Base-by-base conservation (phyloP, 2,888 invertebrate genomes). In the Melieria omissa region DNA sequence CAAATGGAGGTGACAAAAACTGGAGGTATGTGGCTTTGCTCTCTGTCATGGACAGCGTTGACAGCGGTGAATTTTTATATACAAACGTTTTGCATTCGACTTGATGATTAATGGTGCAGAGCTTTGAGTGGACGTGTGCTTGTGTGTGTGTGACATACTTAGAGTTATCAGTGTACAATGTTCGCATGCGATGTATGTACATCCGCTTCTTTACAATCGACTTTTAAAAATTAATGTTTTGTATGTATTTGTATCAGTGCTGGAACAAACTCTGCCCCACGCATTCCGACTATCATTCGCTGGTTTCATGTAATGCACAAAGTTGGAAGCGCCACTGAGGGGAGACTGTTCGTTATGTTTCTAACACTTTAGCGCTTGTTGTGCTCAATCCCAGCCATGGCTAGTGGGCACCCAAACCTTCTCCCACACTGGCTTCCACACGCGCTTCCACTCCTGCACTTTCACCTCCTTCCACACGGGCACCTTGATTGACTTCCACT, bases 351-450 rank as follows among this genome's bases (percentile, higher is more conserved):
- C 29, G 29, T 65, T 65, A 14, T 55, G 55, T 46, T 46, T 16
- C 44, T 14, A 49, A 7, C 45, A 4, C 29, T 45, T 29, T 29
- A 42, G 29, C 47, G 65, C 65, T n/a, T 4, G 4, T 57, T 4
- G 60, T 16, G 69, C 41, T 82, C 81, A 86, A 72, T 86, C 85
- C 86, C 87, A 86, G 61, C 87, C 87, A 71, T 83, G 84, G 73
- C 82, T 81, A 58, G 90, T 88, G 10, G 92, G 93, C 86, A 94
- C 94, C 95, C 95, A 95, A 77, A 94, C 93, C 74, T 93, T 93
- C 80, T 94, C 92, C 91, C 94, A 93, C 0, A 95, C 93, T 7
- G 95, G 93, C 86, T 94, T 94, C 95, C 95, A 95, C 76, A 94
- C 93, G 74, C 93, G 93, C 80, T 94, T 92, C 91, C 94, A 93